Evolutionary conservation across 2,797 vertebrate genomes (phyloP).

Genomic region (Clarias laeviceps): DNA sequence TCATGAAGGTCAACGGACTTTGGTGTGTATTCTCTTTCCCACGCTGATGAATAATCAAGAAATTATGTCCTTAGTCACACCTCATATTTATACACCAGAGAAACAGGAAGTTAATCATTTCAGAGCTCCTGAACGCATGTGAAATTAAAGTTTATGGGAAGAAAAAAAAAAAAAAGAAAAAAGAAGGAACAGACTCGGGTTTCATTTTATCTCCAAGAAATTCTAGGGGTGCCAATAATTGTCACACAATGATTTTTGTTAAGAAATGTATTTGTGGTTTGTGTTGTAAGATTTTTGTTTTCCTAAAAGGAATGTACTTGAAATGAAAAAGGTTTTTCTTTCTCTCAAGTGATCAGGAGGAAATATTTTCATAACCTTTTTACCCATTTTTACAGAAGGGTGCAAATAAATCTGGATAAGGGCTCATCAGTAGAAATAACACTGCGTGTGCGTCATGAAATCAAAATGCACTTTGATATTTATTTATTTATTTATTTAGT

Average conservation of each 20-base stretch:
- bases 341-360: background rate
- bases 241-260: background rate
- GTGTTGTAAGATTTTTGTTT: too few species aligned
- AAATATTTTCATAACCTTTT: background rate
- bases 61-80: background rate
- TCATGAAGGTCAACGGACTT: background rate
- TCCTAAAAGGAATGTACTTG: background rate
- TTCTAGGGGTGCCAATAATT: background rate
- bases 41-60: background rate
- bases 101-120: background rate
- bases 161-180: background rate
- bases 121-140: background rate
- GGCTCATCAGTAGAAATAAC: background rate
- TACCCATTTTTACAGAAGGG: background rate
- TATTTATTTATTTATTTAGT: background rate
- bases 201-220: background rate
- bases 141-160: background rate
- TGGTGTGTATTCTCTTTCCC: background rate
- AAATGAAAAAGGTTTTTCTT: background rate
- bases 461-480: background rate
- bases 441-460: background rate
- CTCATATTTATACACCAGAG: background rate
- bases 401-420: background rate
- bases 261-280: background rate
- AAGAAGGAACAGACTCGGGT: background rate